Percentiles rank a stretch among this genome's conserved stretches.
Evolutionary conservation across 1,140 invertebrate species (phyloP).

Genomic region (Antheraea mylitta): DNA sequence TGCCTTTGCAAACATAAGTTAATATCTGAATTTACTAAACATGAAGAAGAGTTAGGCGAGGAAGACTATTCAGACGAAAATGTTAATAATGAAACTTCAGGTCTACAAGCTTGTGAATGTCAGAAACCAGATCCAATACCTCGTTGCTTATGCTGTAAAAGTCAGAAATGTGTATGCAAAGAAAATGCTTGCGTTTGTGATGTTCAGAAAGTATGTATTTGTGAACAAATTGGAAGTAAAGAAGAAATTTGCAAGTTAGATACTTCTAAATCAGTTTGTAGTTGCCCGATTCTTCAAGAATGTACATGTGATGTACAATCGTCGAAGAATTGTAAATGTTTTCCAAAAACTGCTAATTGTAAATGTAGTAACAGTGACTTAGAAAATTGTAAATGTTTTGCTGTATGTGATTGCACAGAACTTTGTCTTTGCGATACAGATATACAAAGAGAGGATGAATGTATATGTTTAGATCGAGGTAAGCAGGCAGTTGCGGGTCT

Average conservation of each 20-base stretch:
- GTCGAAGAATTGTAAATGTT: slow-evolving; percentile 44
- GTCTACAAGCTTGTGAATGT: slow-evolving; percentile 46
- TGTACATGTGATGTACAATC: slow-evolving; percentile 46
- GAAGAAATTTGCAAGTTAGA: slow-evolving; percentile 36
- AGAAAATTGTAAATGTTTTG: slow-evolving; percentile 56
- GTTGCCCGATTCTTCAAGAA: slow-evolving; percentile 32
- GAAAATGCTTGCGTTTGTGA: slow-evolving; percentile 48
- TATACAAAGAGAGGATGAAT: slow-evolving; percentile 34
- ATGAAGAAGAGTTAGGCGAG: not conserved
- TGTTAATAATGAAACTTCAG: slow-evolving; percentile 8
- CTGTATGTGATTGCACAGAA: slow-evolving; percentile 45
- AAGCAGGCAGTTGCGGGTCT: slow-evolving; percentile 21
- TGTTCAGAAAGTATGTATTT: slow-evolving; percentile 44
- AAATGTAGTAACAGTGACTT: slow-evolving; percentile 49
- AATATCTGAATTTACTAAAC: not conserved
- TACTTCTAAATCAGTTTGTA: slow-evolving; percentile 47
- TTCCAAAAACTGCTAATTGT: slow-evolving; percentile 41
- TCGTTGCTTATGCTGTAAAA: slow-evolving; percentile 46
- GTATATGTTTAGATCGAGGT: slow-evolving; percentile 46
- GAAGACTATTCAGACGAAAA: not conserved
- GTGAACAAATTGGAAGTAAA: slow-evolving; percentile 32
- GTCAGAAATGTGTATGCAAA: slow-evolving; percentile 47
- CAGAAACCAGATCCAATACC: slow-evolving; percentile 43
- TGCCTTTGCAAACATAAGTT: slow-evolving; percentile 55
- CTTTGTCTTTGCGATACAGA: slow-evolving; percentile 55